Percentiles rank a stretch among this genome's conserved stretches.
These are phyloP conservation scores for Hermaeophaga mercurialis DNA, from an alignment of 2,888 invertebrate species.

Conservation along the genomic window DNA sequence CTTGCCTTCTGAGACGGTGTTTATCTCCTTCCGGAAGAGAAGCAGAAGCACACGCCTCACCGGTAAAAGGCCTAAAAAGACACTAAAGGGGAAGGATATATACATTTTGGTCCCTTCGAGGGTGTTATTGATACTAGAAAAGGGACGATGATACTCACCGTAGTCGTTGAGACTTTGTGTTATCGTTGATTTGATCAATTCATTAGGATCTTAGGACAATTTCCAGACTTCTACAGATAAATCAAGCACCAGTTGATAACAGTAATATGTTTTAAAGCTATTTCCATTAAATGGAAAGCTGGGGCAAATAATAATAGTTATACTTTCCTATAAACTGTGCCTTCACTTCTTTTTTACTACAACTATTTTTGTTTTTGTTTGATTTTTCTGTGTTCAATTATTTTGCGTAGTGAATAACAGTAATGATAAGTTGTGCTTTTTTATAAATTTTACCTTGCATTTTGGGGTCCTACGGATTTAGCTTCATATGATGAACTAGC, in stretches of 20 bases:
- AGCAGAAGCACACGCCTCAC: conserved; percentile 23
- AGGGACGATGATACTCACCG: conserved; percentile 19
- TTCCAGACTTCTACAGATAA: background rate
- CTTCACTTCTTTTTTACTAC: too few species aligned
- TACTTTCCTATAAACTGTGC: too few species aligned
- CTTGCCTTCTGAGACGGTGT: conserved; percentile 28
- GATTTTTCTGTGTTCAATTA: too few species aligned
- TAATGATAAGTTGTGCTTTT: too few species aligned
- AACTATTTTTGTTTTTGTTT: too few species aligned
- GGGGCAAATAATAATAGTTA: too few species aligned
- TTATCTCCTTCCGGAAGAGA: conserved; percentile 30
- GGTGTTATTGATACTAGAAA: conserved; percentile 31
- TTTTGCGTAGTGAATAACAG: too few species aligned
- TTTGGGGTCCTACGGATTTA: conserved; percentile 85
- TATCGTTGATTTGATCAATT: conserved; percentile 10
- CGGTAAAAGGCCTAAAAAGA: conserved; percentile 33
- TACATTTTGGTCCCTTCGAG: conserved; percentile 28
- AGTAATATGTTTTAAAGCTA: too few species aligned
- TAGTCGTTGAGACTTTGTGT: too few species aligned
- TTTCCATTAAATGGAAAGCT: too few species aligned
- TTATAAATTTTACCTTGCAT: conserved; percentile 83
- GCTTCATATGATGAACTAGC: conserved; percentile 86
- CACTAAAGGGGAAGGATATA: conserved; percentile 32
- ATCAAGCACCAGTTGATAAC: background rate
- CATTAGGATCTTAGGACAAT: background rate